Conservation (phyloP, 1,140 invertebrate species). For the Tetraneura akinire region DNA sequence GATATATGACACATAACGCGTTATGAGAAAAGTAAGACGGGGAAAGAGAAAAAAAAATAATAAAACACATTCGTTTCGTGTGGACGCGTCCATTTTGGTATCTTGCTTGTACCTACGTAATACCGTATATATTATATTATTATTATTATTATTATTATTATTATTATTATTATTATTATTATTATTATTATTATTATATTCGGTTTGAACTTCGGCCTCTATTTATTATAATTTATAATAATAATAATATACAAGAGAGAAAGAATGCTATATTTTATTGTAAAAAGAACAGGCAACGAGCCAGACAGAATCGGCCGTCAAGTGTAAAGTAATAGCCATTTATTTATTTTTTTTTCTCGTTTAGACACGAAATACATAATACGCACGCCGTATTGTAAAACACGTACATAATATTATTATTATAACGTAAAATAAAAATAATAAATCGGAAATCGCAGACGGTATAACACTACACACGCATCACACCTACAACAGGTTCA, state of each 20-base stretch:
- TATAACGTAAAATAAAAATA: slow-evolving; percentile 21
- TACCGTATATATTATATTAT: too few species aligned
- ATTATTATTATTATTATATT: too few species aligned
- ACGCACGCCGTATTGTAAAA: neutral
- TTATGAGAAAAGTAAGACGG: slow-evolving; percentile 40
- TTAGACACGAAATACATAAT: neutral
- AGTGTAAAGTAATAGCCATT: slow-evolving; percentile 39
- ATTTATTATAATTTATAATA: too few species aligned
- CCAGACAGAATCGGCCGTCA: slow-evolving; percentile 42
- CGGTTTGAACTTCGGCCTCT: slow-evolving; percentile 27
- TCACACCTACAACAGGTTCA: slow-evolving; percentile 36
- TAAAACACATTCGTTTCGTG: slow-evolving; percentile 38
- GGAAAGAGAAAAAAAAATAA: too few species aligned
- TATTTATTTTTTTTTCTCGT: slow-evolving; percentile 42
- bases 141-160: too few species aligned
- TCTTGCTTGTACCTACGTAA: slow-evolving; percentile 5
- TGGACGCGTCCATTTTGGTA: slow-evolving; percentile 29
- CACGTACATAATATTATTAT: slow-evolving; percentile 13
- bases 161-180: too few species aligned
- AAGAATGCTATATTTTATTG: slow-evolving; percentile 38
- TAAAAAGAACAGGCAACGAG: slow-evolving; percentile 41
- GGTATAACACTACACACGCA: neutral
- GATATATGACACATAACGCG: slow-evolving; percentile 46
- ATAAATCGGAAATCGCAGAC: slow-evolving; percentile 6
- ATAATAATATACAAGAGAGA: too few species aligned